These are phyloP conservation scores for Slavum lentiscoides DNA, from an alignment of 2,888 invertebrate species.

Conservation along the genomic window DNA sequence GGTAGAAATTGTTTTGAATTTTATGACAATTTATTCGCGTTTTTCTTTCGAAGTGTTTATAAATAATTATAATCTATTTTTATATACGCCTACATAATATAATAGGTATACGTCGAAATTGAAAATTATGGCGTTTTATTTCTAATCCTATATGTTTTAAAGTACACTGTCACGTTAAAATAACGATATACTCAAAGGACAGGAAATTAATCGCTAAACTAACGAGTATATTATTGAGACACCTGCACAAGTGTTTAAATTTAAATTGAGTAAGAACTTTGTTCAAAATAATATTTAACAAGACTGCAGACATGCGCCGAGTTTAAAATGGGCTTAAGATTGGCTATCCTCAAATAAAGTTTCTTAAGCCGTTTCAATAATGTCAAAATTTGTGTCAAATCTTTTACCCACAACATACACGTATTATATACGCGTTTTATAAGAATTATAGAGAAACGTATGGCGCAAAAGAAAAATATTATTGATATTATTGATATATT, in stretches of 20 bases:
- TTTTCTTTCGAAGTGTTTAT: neutral
- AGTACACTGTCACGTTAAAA: too few relatives aligned
- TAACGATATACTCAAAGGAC: too few relatives aligned
- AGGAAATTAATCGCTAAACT: too few relatives aligned
- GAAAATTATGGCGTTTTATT: too few relatives aligned
- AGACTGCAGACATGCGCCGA: neutral
- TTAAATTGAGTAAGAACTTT: neutral
- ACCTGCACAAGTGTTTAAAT: neutral
- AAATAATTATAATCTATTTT: neutral
- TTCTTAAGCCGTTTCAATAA: neutral
- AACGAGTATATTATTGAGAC: neutral
- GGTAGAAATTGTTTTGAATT: neutral
- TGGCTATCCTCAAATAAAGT: neutral
- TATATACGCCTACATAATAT: too few relatives aligned
- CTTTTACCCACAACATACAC: neutral
- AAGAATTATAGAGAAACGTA: neutral
- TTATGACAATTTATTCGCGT: neutral
- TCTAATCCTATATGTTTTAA: too few relatives aligned
- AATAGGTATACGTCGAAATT: too few relatives aligned
- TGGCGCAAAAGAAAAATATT: neutral
- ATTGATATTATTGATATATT: too few relatives aligned
- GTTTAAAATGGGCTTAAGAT: neutral
- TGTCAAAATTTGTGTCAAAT: neutral
- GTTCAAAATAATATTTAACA: neutral
- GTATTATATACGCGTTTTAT: neutral